phyloP scores from a whole-genome alignment of 2,113 vertebrate genomes.

The Ardeotis arabs region DNA sequence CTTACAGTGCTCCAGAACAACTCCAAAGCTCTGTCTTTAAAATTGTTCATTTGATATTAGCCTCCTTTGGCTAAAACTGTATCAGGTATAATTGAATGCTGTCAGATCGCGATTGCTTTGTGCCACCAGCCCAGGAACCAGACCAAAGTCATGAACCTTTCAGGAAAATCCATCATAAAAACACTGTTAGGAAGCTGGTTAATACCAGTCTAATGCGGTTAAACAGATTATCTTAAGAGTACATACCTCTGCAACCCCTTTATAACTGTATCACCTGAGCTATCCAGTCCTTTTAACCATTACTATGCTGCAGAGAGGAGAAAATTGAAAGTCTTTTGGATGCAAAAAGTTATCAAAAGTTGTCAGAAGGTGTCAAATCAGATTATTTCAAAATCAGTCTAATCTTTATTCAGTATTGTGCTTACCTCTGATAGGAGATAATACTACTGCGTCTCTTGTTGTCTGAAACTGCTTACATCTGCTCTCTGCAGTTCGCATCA shows the following conservation, averaged over 20 bases:
- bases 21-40: neutral
- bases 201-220: slow-evolving; percentile 1
- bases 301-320: neutral
- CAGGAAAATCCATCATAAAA: neutral
- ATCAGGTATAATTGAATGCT: neutral
- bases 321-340: neutral
- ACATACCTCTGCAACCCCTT: neutral
- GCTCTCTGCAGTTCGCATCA: neutral
- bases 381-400: neutral
- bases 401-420: neutral
- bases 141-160: neutral
- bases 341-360: neutral
- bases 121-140: neutral
- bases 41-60: neutral
- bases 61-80: neutral
- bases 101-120: neutral
- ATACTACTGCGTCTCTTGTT: neutral
- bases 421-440: neutral
- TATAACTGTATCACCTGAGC: neutral
- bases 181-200: neutral
- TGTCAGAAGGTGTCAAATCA: neutral
- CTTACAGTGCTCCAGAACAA: neutral
- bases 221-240: neutral
- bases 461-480: neutral
- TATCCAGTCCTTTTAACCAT: neutral